phyloP scores from a whole-genome alignment of 2,113 vertebrate genomes.

The Hippocampus zosterae region DNA sequence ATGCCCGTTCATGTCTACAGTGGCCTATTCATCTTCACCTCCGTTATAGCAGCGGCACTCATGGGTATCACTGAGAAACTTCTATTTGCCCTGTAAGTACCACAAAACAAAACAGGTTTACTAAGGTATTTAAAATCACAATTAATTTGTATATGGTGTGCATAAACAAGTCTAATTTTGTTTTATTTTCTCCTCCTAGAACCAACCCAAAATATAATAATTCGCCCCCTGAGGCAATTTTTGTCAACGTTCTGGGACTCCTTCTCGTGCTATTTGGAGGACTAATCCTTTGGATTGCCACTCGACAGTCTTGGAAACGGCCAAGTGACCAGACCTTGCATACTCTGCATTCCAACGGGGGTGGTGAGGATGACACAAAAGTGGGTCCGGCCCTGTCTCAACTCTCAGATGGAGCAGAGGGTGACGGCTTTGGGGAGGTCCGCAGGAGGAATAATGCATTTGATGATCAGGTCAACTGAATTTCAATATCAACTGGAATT shows the following conservation, averaged over 20 bases:
- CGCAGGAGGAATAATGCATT: constrained; percentile 75
- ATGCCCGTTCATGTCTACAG: constrained; percentile 87
- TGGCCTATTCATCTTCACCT: constrained; percentile 83
- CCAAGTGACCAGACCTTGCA: constrained; percentile 70
- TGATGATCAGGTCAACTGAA: constrained; percentile 77
- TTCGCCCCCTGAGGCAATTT: constrained; percentile 82
- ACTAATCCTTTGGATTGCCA: constrained; percentile 85
- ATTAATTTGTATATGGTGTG: neutral
- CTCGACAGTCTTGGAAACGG: constrained; percentile 85
- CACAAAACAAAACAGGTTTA: neutral
- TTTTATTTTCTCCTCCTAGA: constrained; percentile 37
- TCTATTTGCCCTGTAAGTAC: constrained; percentile 87
- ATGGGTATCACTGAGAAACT: constrained; percentile 97
- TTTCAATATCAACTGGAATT: constrained; percentile 5
- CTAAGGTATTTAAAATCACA: neutral
- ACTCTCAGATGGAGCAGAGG: constrained; percentile 50
- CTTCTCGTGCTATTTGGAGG: constrained; percentile 81
- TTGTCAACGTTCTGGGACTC: constrained; percentile 85
- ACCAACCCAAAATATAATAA: constrained; percentile 71
- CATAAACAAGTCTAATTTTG: neutral
- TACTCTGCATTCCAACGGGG: constrained; percentile 46
- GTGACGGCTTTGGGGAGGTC: constrained; percentile 67
- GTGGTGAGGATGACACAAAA: constrained; percentile 50
- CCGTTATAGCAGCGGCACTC: constrained; percentile 80
- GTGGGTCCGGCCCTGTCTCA: constrained; percentile 56